Conservation (phyloP, 2,888 invertebrate genomes). For the Antheraea yamamai region DNA sequence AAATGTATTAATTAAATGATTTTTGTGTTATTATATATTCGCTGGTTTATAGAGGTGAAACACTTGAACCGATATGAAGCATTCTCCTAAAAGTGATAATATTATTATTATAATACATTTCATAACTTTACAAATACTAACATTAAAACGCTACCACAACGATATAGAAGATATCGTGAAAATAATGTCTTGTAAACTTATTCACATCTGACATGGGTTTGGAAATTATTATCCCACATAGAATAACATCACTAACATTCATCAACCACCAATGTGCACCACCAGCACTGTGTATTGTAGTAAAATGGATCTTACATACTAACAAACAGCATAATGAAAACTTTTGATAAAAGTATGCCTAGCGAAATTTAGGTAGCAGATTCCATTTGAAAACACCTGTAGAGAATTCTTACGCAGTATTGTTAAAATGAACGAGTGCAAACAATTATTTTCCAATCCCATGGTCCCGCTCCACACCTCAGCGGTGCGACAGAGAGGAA, state of each 20-base stretch:
- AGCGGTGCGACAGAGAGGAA: conserved; percentile 9
- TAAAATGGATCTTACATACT: neutral
- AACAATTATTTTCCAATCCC: conserved; percentile 5
- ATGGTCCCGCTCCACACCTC: neutral
- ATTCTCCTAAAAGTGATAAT: too few species aligned
- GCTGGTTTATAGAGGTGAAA: too few species aligned
- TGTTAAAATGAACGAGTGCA: neutral
- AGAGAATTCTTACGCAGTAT: neutral
- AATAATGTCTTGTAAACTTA: neutral
- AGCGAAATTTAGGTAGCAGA: neutral
- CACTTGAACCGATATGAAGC: too few species aligned
- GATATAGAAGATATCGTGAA: too few species aligned
- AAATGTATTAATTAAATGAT: too few species aligned
- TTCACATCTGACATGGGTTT: neutral
- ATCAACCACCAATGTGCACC: neutral
- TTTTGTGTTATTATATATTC: too few species aligned
- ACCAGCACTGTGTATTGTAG: neutral
- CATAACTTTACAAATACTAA: too few species aligned
- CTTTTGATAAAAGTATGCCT: neutral
- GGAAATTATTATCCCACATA: too few species aligned
- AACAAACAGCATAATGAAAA: neutral
- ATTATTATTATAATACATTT: too few species aligned
- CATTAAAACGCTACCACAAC: too few species aligned
- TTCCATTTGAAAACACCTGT: neutral
- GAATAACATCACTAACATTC: neutral